Evolutionary conservation across 2,888 invertebrate genomes (phyloP).

Genomic region (Kryphioiulus occultus): DNA sequence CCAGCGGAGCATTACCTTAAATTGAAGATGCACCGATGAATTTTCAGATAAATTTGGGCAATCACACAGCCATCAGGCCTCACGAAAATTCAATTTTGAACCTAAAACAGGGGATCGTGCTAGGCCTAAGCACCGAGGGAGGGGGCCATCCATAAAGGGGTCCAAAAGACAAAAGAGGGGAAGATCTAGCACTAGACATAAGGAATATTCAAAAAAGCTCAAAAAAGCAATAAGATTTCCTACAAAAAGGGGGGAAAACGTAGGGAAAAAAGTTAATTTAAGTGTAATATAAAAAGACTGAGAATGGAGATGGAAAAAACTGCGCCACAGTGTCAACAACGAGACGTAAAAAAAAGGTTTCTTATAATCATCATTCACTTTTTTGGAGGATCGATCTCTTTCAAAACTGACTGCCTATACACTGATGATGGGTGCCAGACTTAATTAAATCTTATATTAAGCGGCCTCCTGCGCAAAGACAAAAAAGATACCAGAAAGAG

Average conservation of each 20-base stretch:
- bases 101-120: neutral
- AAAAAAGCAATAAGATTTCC: constrained; percentile 13
- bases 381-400: constrained; percentile 2
- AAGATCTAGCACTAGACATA: neutral
- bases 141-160: neutral
- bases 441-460: constrained; percentile 39
- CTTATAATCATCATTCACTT: constrained; percentile 32
- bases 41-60: neutral
- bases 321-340: neutral
- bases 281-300: neutral
- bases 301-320: neutral
- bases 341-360: neutral
- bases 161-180: neutral
- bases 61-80: neutral
- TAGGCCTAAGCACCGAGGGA: neutral
- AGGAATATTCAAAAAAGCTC: neutral
- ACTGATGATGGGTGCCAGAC: constrained; percentile 32
- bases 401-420: constrained; percentile 29
- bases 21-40: constrained; percentile 2
- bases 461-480: neutral
- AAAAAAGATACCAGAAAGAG: neutral
- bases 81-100: constrained; percentile 6
- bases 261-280: neutral
- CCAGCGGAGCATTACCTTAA: constrained; percentile 4
- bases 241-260: neutral